phyloP scores from a whole-genome alignment of 2,797 vertebrate genomes.

The Sphenodon punctatus region DNA sequence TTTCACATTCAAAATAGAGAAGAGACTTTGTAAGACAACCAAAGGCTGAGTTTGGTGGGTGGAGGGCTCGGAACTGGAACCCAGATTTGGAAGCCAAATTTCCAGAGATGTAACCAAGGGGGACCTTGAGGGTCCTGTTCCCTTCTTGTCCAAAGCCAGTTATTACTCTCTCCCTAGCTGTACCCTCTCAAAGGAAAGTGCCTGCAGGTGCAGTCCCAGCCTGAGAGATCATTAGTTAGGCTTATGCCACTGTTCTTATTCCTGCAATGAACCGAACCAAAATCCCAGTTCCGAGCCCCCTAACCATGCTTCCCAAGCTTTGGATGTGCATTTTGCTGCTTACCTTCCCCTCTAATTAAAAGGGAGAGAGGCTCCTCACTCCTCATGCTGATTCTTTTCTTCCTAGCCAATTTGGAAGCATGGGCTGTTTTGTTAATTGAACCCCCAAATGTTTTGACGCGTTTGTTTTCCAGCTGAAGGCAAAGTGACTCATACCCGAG shows the following conservation, averaged over 20 bases:
- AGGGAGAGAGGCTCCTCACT: background rate
- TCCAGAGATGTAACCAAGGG: too few relatives aligned
- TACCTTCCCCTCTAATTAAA: background rate
- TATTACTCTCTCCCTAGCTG: too few relatives aligned
- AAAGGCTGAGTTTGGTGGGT: background rate
- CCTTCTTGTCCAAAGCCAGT: too few relatives aligned
- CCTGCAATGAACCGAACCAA: background rate
- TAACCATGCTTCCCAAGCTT: background rate
- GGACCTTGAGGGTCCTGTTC: too few relatives aligned
- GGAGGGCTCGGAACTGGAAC: background rate
- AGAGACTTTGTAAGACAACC: background rate
- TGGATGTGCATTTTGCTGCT: background rate
- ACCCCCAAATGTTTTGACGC: background rate
- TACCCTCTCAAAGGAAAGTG: too few relatives aligned
- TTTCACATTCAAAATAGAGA: background rate
- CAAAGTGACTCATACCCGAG: background rate
- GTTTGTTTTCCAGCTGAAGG: slow-evolving; percentile 65
- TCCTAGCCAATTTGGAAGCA: background rate
- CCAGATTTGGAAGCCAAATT: background rate
- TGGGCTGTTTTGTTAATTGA: background rate
- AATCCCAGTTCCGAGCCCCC: background rate
- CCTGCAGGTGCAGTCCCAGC: too few relatives aligned
- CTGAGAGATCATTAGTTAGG: too few relatives aligned
- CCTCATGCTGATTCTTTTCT: background rate
- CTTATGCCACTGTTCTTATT: too few relatives aligned